Percentiles rank a stretch among this genome's conserved stretches.
phyloP scores from a whole-genome alignment of 35 echinoderm and acorn worm species.

The Amphiura filiformis region DNA sequence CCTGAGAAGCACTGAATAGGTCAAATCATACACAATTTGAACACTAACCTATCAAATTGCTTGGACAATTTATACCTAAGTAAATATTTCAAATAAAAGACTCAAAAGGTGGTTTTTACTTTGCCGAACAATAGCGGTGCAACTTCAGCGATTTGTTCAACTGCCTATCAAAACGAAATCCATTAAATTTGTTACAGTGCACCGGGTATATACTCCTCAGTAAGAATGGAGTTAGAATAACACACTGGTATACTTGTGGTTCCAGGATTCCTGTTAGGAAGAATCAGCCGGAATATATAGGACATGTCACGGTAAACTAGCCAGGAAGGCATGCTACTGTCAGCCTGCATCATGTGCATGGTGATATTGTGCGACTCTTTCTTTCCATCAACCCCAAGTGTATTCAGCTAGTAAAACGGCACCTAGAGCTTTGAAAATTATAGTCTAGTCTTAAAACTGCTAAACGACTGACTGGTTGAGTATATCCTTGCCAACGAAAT shows the following conservation, averaged over 20 bases:
- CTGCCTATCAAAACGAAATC: slow-evolving; percentile 8
- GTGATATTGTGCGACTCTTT: too few relatives aligned
- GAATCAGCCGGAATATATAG: background rate
- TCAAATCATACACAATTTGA: slow-evolving; percentile 4
- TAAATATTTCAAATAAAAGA: background rate
- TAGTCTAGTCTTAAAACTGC: too few relatives aligned
- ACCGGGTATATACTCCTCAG: background rate
- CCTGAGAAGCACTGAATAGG: background rate
- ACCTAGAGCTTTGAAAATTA: too few relatives aligned
- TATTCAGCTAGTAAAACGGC: too few relatives aligned
- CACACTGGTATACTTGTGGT: background rate
- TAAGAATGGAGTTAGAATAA: slow-evolving; percentile 11
- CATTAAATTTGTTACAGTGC: slow-evolving; percentile 3
- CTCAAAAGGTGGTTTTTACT: slow-evolving; percentile 11
- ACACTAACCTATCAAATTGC: slow-evolving; percentile 7
- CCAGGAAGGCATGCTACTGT: too few relatives aligned
- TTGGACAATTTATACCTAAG: background rate
- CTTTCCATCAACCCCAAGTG: too few relatives aligned
- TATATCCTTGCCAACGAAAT: too few relatives aligned
- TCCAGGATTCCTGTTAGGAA: background rate
- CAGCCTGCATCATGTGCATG: too few relatives aligned
- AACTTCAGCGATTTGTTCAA: background rate
- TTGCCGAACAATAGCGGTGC: background rate
- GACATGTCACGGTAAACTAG: background rate
- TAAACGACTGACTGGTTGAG: too few relatives aligned